phyloP scores from a whole-genome alignment of 2,797 vertebrate species.

The Graptemys geographica region DNA sequence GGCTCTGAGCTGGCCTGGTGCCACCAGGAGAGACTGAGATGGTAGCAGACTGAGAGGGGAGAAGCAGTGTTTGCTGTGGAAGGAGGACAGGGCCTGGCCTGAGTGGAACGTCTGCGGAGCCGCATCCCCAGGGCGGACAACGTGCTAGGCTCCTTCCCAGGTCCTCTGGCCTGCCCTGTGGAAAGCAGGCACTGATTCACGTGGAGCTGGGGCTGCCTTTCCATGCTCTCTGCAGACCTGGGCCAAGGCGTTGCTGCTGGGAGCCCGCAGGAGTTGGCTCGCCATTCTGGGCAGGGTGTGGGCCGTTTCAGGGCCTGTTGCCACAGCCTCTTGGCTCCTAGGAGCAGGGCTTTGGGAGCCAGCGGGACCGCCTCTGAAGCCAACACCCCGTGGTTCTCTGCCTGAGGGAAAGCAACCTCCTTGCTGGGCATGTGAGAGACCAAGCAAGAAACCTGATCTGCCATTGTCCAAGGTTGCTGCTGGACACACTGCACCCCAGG shows the following conservation, averaged over 20 bases:
- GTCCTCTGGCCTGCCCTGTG: background rate
- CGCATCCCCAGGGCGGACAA: too few relatives aligned
- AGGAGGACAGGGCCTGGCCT: background rate
- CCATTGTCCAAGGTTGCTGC: accelerated
- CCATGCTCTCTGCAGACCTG: background rate
- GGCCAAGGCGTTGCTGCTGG: background rate
- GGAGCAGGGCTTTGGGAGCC: background rate
- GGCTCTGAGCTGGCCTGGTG: background rate
- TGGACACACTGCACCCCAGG: accelerated
- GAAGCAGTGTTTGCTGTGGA: background rate
- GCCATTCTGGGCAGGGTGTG: background rate
- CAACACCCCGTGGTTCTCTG: background rate
- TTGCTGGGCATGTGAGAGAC: background rate
- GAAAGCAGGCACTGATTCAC: background rate
- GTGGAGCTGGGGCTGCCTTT: background rate
- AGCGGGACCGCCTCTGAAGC: background rate
- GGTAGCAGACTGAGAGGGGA: background rate
- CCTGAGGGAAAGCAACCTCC: background rate
- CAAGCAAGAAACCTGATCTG: background rate
- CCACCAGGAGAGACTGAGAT: background rate
- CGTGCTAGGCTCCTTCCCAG: background rate
- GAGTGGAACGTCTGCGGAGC: background rate
- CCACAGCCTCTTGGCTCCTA: accelerated
- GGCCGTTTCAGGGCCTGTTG: background rate
- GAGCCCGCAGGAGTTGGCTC: background rate